A percentile compares a stretch with the other conserved stretches of the same genome.
Conservation (phyloP, 2,888 invertebrate species). For the Epinotia nisella region DNA sequence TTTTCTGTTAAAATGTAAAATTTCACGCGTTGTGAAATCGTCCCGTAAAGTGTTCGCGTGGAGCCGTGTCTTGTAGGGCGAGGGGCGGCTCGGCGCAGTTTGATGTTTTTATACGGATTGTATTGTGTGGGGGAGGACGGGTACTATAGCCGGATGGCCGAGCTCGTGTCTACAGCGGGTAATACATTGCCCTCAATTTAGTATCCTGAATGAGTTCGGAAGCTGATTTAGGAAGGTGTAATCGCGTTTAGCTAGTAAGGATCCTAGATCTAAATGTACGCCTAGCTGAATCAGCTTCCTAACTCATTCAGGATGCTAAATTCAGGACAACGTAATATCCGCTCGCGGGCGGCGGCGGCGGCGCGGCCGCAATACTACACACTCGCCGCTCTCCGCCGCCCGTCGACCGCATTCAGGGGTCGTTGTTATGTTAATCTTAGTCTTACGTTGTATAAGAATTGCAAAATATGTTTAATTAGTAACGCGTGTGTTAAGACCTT, state of each 20-base stretch:
- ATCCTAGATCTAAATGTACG: too few species aligned
- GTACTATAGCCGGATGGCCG: constrained; percentile 50
- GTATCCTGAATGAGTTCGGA: too few species aligned
- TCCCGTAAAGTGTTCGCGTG: constrained; percentile 30
- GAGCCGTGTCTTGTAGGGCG: neutral
- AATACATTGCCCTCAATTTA: too few species aligned
- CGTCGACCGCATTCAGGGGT: constrained; percentile 74
- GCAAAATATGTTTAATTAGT: constrained; percentile 75
- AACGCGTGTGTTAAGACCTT: constrained; percentile 76
- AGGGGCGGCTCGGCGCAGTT: neutral
- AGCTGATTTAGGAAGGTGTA: too few species aligned
- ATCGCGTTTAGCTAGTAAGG: too few species aligned
- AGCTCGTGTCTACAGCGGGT: too few species aligned
- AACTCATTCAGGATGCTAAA: too few species aligned
- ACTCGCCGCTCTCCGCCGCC: constrained; percentile 43
- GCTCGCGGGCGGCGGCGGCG: neutral
- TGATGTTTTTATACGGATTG: constrained; percentile 62
- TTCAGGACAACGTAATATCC: too few species aligned
- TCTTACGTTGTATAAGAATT: constrained; percentile 76
- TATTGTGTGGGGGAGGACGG: constrained; percentile 56
- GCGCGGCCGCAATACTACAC: neutral
- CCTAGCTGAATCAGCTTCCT: too few species aligned
- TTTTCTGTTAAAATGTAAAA: constrained; percentile 60
- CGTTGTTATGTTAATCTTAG: constrained; percentile 82
- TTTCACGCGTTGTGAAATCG: constrained; percentile 34